Percentiles rank a stretch among this genome's conserved stretches.
Evolutionary conservation across 2,113 vertebrate genomes (phyloP).

Genomic region (Megaptera novaeangliae): DNA sequence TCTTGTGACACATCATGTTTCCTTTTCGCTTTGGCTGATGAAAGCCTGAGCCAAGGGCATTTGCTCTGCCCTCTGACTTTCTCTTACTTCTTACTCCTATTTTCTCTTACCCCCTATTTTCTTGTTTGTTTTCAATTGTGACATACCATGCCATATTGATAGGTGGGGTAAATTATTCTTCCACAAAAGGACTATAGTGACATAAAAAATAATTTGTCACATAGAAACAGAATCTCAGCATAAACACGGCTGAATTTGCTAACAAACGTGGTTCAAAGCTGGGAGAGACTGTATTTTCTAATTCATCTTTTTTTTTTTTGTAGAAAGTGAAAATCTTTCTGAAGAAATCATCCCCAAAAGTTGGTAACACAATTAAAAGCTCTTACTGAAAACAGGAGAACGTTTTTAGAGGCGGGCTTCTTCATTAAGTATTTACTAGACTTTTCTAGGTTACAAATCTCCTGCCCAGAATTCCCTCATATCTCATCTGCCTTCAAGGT

Average conservation of each 20-base stretch:
- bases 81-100: not conserved
- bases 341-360: not conserved
- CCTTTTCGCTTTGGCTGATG: not conserved
- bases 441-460: not conserved
- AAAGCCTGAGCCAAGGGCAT: not conserved
- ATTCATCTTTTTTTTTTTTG: not conserved
- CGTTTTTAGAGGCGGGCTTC: not conserved
- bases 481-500: not conserved
- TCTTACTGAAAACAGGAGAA: not conserved
- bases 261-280: not conserved
- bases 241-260: not conserved
- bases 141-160: not conserved
- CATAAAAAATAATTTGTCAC: not conserved
- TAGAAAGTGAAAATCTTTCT: not conserved
- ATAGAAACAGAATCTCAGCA: not conserved
- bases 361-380: not conserved
- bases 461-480: not conserved
- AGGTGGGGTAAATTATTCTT: not conserved
- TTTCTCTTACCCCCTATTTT: not conserved
- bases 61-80: not conserved
- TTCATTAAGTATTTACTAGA: not conserved
- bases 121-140: not conserved
- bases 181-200: not conserved
- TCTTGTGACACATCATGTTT: not conserved
- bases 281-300: not conserved